These are phyloP conservation scores for Indicator maculatus DNA, from an alignment of 2,113 vertebrate genomes.

Conservation along the genomic window DNA sequence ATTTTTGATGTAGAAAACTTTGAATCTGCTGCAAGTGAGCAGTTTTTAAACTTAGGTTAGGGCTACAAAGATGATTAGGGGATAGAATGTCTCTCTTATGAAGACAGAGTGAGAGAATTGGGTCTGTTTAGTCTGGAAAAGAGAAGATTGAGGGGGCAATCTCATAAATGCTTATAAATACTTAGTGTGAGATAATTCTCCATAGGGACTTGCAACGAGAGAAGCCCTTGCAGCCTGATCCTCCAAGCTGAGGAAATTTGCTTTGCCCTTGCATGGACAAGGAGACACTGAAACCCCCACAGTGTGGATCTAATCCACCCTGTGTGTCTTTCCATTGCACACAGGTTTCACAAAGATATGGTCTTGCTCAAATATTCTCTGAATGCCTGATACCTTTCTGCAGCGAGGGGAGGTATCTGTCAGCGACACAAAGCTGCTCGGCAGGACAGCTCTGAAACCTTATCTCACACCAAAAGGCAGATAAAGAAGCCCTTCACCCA, in stretches of 20 bases:
- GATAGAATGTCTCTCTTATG: no score
- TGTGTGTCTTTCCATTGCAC: conserved; percentile 5
- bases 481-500: neutral
- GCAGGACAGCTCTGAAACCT: neutral
- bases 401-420: neutral
- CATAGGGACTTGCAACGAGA: rapidly evolving
- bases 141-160: no score
- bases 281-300: neutral
- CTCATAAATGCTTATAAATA: no score
- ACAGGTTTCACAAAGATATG: neutral
- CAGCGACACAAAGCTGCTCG: neutral
- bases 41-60: neutral
- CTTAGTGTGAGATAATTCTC: rapidly evolving
- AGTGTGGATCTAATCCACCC: neutral
- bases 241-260: neutral
- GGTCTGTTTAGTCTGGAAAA: no score
- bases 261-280: neutral
- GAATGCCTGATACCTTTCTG: neutral
- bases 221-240: neutral
- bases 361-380: neutral
- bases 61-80: no score
- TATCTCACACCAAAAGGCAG: conserved; percentile 12
- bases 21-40: neutral
- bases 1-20: neutral
- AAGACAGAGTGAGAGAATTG: no score